Base-by-base conservation (phyloP, 2,888 invertebrate species). In the Myopa testacea region DNA sequence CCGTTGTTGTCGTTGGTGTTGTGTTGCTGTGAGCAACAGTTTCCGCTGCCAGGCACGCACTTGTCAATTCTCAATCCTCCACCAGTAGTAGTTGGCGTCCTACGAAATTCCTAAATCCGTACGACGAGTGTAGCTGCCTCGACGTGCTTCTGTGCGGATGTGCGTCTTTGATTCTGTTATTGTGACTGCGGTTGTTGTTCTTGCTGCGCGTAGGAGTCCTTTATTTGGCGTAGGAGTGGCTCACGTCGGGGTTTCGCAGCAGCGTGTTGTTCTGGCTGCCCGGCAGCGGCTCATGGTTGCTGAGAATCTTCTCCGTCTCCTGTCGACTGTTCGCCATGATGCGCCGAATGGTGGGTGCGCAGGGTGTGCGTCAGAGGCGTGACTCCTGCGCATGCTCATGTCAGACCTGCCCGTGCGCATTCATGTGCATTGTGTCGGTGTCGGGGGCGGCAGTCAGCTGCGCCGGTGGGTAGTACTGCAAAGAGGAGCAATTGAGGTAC, bases 341-440 rank as follows among this genome's bases (percentile, higher is more conserved):
- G 73, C 89, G 85, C 78, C 89, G 86, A 82, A 89, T 89, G 78
- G 88, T 89, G 80, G 89, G 89, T 79, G 89, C 89, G 88, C 89
- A 89, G 86, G 89, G 89, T 84, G 89, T 88, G 82, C 89, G 89
- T 89, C 89, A 89, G 83, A 89, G 89, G 80, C 89, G 87, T 90
- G 90, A 92, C 90, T 92, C 84, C 90, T 92, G 92, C 90, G 91
- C 92, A 84, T 88, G 89, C 87, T 91, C 90, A 90, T 92, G 92
- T 95, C 94, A 96, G 90, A 96, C 95, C 89, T 96, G 95, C 83
- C 95, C 95, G 89, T 95, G 95, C 34, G 93, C 95, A 89, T 95
- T 95, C 90, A 94, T 94, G 90, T 95, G 95, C 78, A 95, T 92
- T 81, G 94, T 93, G 85, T 96, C 95, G 85, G 91, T 92, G 85